Evolutionary conservation across 1,140 invertebrate species (phyloP), one percentile per base, ranked within the genome.

Genomic region (Drosophila serrata): DNA sequence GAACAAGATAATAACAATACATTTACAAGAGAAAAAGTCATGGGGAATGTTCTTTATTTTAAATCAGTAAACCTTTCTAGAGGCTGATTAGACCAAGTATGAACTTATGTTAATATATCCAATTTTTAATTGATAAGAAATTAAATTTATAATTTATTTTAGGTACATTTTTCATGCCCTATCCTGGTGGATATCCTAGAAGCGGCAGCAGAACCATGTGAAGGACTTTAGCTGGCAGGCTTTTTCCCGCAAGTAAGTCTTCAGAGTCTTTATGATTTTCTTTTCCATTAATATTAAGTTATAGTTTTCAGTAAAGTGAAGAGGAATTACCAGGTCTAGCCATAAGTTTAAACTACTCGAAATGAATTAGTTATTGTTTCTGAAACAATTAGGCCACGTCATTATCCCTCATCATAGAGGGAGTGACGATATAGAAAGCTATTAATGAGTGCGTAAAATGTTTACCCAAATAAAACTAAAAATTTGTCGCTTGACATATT

Each of bases 131-230:
- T 24, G 24, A 24, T n/a, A n/a, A n/a, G n/a, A n/a, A n/a, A n/a
- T 24, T 24, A 24, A 4, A 24, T 24, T 24, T 24, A 3, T 4
- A 24, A 24, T 24, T 4, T 4, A 4, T 2, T 24, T 3, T 24
- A 24, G 24, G 24, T 24, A 24, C 24, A 24, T 24, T 24, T 3
- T 24, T 24, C 4, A 24, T 24, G 24, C 24, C 2, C 4, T 24
- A 24, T n/a, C n/a, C n/a, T n/a, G n/a, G n/a, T 22, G 19, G 13
- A 11, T 6, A 22, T 53, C 13, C 19, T 53, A 35, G 13, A 35
- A 35, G 49, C 13, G 31, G 49, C 19, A 53, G 49, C 19, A 53
- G 31, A 53, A 53, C 31, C 49, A 53, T 22, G 22, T 35, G 19
- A 15, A 53, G 17, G 49, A n/a, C 49, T 53, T 22, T 17, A 35